Conservation (phyloP, 2,113 vertebrate genomes). For the Tilapia sparmanii region DNA sequence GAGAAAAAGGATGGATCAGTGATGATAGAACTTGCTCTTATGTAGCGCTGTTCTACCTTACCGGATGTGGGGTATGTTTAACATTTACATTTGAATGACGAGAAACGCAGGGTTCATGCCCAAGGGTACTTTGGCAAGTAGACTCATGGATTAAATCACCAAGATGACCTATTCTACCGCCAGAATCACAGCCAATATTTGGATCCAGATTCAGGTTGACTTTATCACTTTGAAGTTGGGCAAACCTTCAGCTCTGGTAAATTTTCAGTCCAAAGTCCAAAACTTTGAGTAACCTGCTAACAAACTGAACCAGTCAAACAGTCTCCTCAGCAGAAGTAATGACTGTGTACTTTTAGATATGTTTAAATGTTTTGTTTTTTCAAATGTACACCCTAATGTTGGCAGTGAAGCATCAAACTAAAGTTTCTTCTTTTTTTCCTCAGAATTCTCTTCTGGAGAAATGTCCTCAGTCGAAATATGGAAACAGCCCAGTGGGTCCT, state of each 20-base stretch:
- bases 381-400: not conserved
- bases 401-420: not conserved
- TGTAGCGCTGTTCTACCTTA: not conserved
- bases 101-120: not conserved
- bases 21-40: not conserved
- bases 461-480: not conserved
- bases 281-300: not conserved
- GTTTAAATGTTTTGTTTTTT: not conserved
- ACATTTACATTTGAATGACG: not conserved
- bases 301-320: not conserved
- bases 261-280: not conserved
- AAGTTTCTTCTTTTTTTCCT: not conserved
- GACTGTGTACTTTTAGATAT: not conserved
- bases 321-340: not conserved
- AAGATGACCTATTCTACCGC: not conserved
- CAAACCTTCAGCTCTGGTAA: not conserved
- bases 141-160: not conserved
- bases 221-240: not conserved
- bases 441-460: constrained; percentile 42
- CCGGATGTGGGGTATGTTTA: not conserved
- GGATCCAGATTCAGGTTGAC: not conserved
- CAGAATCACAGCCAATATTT: not conserved
- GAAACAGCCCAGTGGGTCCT: not conserved
- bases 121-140: not conserved
- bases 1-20: not conserved